Evolutionary conservation across 2,797 vertebrate species (phyloP), one percentile per base, ranked within the genome.

Genomic region (Petrocephalus sullivani): DNA sequence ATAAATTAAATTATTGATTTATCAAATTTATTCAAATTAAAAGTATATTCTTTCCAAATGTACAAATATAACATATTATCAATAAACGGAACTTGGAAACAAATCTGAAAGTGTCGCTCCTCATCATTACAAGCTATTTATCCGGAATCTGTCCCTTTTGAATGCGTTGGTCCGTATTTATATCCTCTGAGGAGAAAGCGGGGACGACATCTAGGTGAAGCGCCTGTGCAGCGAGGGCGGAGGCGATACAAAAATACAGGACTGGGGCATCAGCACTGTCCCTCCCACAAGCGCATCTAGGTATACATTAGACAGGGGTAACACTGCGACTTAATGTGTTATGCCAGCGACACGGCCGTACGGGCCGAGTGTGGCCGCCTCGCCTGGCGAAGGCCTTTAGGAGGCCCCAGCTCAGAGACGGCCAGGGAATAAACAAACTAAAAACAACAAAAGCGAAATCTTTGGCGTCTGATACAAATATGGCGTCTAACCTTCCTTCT

Each of bases 381-480:
- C 16, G 2, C 16, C 71, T 8, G 14, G 37, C 37, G 8, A 37
- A 23, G 33, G 71, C 10, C 58, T 1, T 61, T 61, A n/a, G 21
- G 21, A 1, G 19, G 19, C 1, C n/a, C 7, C 5, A 28, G 28
- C 28, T 28, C 28, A 28, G 28, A 28, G 28, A 28, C 28, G 28
- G 28, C 28, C 28, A 28, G 28, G 28, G 28, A 28, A 28, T 28
- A 28, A 78, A 78, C 71, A 78, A 16, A 46, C 92, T 94, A 92
- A 92, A 90, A 94, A 89, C 89, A 85, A 94, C 92, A 93, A 92
- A 94, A 96, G 94, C 91, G 89, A 96, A 96, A 91, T 96, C 96
- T 96, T 96, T 96, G 96, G 96, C 93, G 95, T 96, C 94, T 93
- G 92, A 95, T 95, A 95, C 95, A 95, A 87, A 94, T 95, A 96